Percentiles rank a stretch among this genome's conserved stretches.
These are phyloP conservation scores for Dasysyrphus tricinctus DNA, from an alignment of 2,888 invertebrate species.

Conservation along the genomic window DNA sequence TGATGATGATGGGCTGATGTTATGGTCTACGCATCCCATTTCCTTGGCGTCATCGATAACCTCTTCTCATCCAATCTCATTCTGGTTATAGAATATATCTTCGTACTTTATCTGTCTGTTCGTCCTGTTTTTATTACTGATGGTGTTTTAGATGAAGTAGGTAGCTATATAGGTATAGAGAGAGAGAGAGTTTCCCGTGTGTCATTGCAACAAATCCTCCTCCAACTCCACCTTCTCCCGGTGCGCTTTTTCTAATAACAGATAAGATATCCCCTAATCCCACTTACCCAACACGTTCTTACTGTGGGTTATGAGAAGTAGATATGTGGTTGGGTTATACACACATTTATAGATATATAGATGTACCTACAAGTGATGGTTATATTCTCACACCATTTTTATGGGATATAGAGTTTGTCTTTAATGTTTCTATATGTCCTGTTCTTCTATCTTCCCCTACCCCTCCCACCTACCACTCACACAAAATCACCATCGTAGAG, in stretches of 20 bases:
- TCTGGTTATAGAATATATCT: neutral
- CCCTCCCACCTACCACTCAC: neutral
- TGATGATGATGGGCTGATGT: conserved; percentile 13
- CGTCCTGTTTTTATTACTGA: conserved; percentile 62
- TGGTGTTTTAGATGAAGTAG: conserved; percentile 10
- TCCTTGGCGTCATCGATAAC: conserved; percentile 65
- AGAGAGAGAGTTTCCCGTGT: conserved; percentile 36
- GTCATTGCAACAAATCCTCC: conserved; percentile 53
- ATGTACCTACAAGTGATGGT: conserved; percentile 37
- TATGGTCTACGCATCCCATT: conserved; percentile 52
- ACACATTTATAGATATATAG: neutral
- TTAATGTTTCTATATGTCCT: conserved; percentile 15
- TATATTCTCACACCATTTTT: conserved; percentile 53
- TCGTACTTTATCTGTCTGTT: conserved; percentile 8
- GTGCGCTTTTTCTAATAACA: conserved; percentile 58
- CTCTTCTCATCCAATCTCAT: conserved; percentile 62
- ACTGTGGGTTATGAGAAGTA: conserved; percentile 46
- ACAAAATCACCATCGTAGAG: neutral
- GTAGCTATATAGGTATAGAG: no score
- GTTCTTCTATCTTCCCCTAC: neutral
- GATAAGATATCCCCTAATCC: conserved; percentile 73
- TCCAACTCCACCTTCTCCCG: neutral
- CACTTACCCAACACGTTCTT: conserved; percentile 57
- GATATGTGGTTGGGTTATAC: conserved; percentile 48
- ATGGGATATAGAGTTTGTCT: conserved; percentile 1